These are phyloP conservation scores for Spicauda simplicius DNA, from an alignment of 2,888 invertebrate genomes.

Conservation along the genomic window DNA sequence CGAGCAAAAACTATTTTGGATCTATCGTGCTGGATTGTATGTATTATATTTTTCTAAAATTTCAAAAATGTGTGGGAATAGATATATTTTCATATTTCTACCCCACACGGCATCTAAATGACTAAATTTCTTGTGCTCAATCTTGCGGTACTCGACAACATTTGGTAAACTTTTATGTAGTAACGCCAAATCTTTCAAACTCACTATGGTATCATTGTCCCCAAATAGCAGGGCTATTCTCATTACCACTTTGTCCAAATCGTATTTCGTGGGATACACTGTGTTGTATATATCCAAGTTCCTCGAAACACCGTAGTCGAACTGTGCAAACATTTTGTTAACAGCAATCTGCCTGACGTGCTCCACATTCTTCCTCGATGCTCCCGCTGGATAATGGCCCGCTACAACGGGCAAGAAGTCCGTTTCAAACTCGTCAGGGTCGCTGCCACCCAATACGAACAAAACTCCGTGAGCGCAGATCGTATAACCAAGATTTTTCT, in stretches of 20 bases:
- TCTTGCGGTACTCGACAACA: slow-evolving; percentile 48
- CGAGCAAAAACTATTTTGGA: neutral
- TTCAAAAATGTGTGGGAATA: slow-evolving; percentile 51
- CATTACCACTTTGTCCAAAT: slow-evolving; percentile 50
- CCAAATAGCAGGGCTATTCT: slow-evolving; percentile 69
- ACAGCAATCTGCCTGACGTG: slow-evolving; percentile 49
- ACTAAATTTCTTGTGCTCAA: slow-evolving; percentile 49
- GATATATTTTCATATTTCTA: slow-evolving; percentile 47
- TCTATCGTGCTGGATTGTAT: neutral
- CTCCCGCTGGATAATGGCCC: slow-evolving; percentile 50
- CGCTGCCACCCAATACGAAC: slow-evolving; percentile 75
- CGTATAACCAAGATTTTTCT: slow-evolving; percentile 40
- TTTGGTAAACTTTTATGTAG: slow-evolving; percentile 49
- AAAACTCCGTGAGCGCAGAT: slow-evolving; percentile 58
- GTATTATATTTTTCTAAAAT: slow-evolving; percentile 41
- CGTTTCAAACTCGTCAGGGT: slow-evolving; percentile 77
- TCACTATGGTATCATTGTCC: slow-evolving; percentile 79
- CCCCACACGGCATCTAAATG: slow-evolving; percentile 51
- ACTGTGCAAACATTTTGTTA: slow-evolving; percentile 44
- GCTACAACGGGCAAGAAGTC: slow-evolving; percentile 58
- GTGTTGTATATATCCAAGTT: slow-evolving; percentile 46
- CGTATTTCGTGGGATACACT: slow-evolving; percentile 46
- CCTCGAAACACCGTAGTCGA: slow-evolving; percentile 44
- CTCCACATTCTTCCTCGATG: slow-evolving; percentile 48
- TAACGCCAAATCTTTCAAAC: slow-evolving; percentile 47